These are phyloP conservation scores for Acromyrmex echinatior DNA, from an alignment of 1,140 invertebrate genomes.

Conservation along the genomic window DNA sequence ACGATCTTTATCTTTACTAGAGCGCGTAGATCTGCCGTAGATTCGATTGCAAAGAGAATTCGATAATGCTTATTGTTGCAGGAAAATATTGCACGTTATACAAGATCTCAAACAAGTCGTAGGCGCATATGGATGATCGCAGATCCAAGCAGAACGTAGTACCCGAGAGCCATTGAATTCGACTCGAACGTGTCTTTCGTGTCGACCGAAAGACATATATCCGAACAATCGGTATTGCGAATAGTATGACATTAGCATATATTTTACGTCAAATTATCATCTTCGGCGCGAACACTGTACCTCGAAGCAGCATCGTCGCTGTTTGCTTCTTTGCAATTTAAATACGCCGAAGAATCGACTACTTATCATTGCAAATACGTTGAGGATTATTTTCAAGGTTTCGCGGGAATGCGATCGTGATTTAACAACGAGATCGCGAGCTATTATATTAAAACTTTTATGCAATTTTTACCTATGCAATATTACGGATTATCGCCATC, in stretches of 20 bases:
- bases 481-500: neutral
- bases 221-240: neutral
- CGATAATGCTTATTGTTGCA: neutral
- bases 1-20: constrained; percentile 40
- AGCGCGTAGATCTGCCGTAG: neutral
- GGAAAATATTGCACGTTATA: neutral
- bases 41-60: neutral
- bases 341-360: constrained; percentile 4
- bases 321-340: constrained; percentile 19
- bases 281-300: neutral
- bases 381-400: neutral
- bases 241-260: constrained; percentile 1
- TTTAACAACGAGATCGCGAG: neutral
- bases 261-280: constrained; percentile 40
- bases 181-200: neutral
- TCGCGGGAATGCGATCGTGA: neutral
- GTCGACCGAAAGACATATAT: neutral
- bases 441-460: constrained; percentile 1
- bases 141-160: constrained; percentile 43
- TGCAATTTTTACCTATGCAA: neutral
- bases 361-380: neutral
- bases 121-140: constrained; percentile 31
- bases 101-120: constrained; percentile 1
- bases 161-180: constrained; percentile 62
- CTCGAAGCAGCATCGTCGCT: constrained; percentile 48